phyloP scores from a whole-genome alignment of 35 echinoderm and acorn worm genomes.

The Patiria miniata region DNA sequence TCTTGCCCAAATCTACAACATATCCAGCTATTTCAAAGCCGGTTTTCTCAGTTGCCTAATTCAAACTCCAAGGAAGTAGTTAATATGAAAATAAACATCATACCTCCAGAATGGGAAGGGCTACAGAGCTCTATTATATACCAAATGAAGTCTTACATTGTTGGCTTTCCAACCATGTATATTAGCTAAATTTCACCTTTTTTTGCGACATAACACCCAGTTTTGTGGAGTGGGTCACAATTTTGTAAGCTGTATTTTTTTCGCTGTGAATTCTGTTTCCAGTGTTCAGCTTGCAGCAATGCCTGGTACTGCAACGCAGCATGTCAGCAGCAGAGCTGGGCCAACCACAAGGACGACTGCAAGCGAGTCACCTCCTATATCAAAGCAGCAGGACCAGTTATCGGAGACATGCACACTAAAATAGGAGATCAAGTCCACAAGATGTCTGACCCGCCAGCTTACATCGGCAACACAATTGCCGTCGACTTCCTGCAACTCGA shows the following conservation, averaged over 20 bases:
- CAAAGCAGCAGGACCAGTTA: background rate
- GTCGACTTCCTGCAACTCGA: conserved; percentile 64
- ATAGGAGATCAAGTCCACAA: background rate
- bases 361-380: background rate
- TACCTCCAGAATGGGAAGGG: too few relatives aligned
- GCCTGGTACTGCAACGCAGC: conserved; percentile 38
- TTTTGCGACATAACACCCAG: too few relatives aligned
- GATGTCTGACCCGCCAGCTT: conserved; percentile 17
- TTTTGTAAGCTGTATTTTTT: background rate
- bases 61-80: too few relatives aligned
- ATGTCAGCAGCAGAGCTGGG: conserved; percentile 16
- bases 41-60: too few relatives aligned
- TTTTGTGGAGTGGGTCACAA: too few relatives aligned
- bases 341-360: conserved; percentile 20
- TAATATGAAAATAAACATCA: too few relatives aligned
- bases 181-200: too few relatives aligned
- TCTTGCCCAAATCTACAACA: too few relatives aligned
- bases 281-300: conserved; percentile 38
- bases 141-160: too few relatives aligned
- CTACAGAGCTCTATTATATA: too few relatives aligned
- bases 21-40: too few relatives aligned
- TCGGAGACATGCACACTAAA: background rate
- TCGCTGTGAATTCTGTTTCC: background rate
- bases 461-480: conserved; percentile 63
- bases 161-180: too few relatives aligned